These are phyloP conservation scores for Lophius americanus DNA, from an alignment of 2,797 vertebrate species.

Conservation along the genomic window DNA sequence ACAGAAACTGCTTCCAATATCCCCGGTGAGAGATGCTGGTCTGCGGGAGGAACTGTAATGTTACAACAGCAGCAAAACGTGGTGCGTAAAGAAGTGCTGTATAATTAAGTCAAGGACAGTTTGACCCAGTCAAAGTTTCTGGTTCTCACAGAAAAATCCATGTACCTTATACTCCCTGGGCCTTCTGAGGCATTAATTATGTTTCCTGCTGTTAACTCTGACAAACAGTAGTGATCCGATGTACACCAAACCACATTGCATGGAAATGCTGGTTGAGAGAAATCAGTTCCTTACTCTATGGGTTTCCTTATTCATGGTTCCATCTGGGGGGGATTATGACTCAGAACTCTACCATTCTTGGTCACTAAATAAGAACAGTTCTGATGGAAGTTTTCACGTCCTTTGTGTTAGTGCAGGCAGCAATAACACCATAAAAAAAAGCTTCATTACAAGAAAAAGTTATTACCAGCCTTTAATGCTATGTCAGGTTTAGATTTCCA, in stretches of 20 bases:
- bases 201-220: slow-evolving; percentile 23
- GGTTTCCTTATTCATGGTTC: slow-evolving; percentile 47
- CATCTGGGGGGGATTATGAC: slow-evolving; percentile 39
- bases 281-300: slow-evolving; percentile 31
- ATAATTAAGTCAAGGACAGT: slow-evolving; percentile 17
- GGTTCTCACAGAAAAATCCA: slow-evolving; percentile 22
- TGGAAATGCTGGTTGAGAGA: slow-evolving; percentile 28
- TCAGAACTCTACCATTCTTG: slow-evolving; percentile 30
- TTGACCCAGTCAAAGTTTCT: slow-evolving; percentile 8
- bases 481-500: no score
- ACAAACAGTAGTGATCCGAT: slow-evolving; percentile 34
- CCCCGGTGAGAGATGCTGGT: slow-evolving; percentile 16
- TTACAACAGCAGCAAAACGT: slow-evolving; percentile 37
- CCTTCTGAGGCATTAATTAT: slow-evolving; percentile 19
- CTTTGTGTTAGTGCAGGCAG: slow-evolving; percentile 1
- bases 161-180: slow-evolving; percentile 1
- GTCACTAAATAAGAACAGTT: slow-evolving; percentile 13
- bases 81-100: slow-evolving; percentile 18
- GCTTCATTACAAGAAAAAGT: not conserved
- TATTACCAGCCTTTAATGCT: not conserved
- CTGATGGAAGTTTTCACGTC: not conserved
- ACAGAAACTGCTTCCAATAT: slow-evolving; percentile 32
- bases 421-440: not conserved
- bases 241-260: slow-evolving; percentile 30
- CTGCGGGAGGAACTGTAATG: slow-evolving; percentile 29